Percentiles rank a stretch among this genome's conserved stretches.
These are phyloP conservation scores for Trichacis sp. DNA, from an alignment of 2,888 invertebrate species.

Conservation along the genomic window DNA sequence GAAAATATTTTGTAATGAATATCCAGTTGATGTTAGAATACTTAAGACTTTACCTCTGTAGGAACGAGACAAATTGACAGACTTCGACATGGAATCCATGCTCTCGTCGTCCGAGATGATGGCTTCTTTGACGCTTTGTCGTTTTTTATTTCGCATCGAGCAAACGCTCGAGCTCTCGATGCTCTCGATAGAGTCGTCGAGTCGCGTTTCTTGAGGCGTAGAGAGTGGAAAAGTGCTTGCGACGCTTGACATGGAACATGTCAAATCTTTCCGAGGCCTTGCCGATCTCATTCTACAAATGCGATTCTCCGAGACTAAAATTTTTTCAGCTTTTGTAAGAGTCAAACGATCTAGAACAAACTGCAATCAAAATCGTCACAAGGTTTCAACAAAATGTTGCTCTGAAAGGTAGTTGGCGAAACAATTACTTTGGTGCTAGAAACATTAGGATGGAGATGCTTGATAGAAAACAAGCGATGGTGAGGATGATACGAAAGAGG, in stretches of 20 bases:
- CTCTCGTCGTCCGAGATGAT: slow-evolving; percentile 68
- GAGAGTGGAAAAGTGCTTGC: slow-evolving; percentile 26
- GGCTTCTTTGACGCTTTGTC: slow-evolving; percentile 66
- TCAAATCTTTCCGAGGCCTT: slow-evolving; percentile 42
- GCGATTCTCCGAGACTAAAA: slow-evolving; percentile 61
- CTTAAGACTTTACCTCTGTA: slow-evolving; percentile 54
- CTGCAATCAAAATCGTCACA: slow-evolving; percentile 50
- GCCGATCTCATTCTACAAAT: slow-evolving; percentile 49
- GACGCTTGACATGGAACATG: slow-evolving; percentile 8
- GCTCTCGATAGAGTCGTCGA: slow-evolving; percentile 35
- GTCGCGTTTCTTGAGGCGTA: slow-evolving; percentile 17
- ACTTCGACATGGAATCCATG: slow-evolving; percentile 51
- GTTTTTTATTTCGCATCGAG: slow-evolving; percentile 47
- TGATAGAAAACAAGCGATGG: slow-evolving; percentile 72
- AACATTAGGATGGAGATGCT: slow-evolving; percentile 73
- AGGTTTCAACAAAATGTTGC: too few relatives aligned
- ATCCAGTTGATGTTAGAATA: too few relatives aligned
- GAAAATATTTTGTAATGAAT: neutral
- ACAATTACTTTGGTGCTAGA: slow-evolving; percentile 68
- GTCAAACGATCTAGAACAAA: slow-evolving; percentile 73
- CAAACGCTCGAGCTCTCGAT: slow-evolving; percentile 37
- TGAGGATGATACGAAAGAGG: slow-evolving; percentile 75
- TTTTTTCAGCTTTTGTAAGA: slow-evolving; percentile 72
- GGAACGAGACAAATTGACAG: slow-evolving; percentile 51
- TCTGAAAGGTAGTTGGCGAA: too few relatives aligned